Evolutionary conservation across 1,140 invertebrate species (phyloP), one percentile per base, ranked within the genome.

Genomic region (Microplitis demolitor): DNA sequence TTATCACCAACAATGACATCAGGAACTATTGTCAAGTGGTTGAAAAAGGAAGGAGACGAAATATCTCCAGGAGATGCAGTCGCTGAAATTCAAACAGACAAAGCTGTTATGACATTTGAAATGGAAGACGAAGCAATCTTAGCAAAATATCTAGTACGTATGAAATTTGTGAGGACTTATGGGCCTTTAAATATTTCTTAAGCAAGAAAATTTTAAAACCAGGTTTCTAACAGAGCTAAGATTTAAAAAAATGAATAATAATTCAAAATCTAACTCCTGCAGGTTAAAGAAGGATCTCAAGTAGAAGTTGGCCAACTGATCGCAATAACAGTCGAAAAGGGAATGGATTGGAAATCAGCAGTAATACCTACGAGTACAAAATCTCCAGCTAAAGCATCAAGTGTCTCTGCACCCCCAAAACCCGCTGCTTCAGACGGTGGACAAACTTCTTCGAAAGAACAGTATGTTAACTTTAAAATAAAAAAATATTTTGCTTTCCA

Each of bases 41-140:
- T 97, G 77, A 99, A 99, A 87, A 97, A 98, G 82, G 98, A 99
- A 89, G 98, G 94, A 76, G 92, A 94, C 76, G 91, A 91, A 60
- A 87, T 88, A 92, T 9, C 91, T 87, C 86, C 80, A 87, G 92
- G 93, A 78, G 98, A 99, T 85, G 88, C 99, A 9, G 86, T 99
- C 37, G 98, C 97, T 71, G 98, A 99, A 88, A 99, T 99, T 86
- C 98, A 99, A 89, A 99, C 98, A 13, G 98, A 99, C 80, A 99
- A 99, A 88, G 98, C 98, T 0, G 98, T 98, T 0, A 99, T 99
- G 97, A 97, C 97, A 3, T 99, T 99, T 88, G 98, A 99, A 88
- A 97, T 98, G 13, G 96, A 97, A 0, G 98, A 99, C 82, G 98
- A 99, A 86, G 96, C 95, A 8, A 97, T 95, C 84, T 87, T 99